Evolutionary conservation across 2,888 invertebrate genomes (phyloP), one percentile per base, ranked within the genome.

Genomic region (Tubulanus polymorphus): DNA sequence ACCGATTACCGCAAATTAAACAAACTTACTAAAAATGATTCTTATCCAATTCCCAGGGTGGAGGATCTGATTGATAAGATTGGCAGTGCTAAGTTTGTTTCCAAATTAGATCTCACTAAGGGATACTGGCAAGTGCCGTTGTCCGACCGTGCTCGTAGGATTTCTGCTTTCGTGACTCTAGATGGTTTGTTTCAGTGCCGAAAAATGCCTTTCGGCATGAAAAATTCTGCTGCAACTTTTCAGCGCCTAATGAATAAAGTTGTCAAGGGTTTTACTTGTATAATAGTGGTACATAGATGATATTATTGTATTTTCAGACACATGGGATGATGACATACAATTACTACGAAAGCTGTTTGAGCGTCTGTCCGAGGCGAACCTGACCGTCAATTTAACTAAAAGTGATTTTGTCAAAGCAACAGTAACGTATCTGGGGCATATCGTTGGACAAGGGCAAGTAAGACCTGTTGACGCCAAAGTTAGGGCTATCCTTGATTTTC

Each of bases 81-180:
- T 1, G 41, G 41, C 23, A 8, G 15, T 41, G 5, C 41, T 27
- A 61, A 55, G 41, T 65, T 56, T 54, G 54, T 66, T 41, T 48
- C 56, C 2, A 62, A 57, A 32, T 25, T 63, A 15, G 61, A 63
- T 53, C 27, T 65, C 3, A 37, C 55, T 1, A 63, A 65, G 41
- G 65, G 63, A 1, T 64, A 64, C 41, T 65, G 62, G 65, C 65
- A 66, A 32, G 37, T 65, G 10, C 51, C 54, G 10, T 23, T 64
- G 49, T 29, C 30, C 1, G 48, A 53, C 10, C 10, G 35, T 12
- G 35, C 35, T 32, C 10, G n/a, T 12, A n/a, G n/a, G 10, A 32
- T 32, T 32, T 12, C 35, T 12, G 35, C 35, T 12, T 32, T 32
- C n/a, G 35, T n/a, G 10, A n/a, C 35, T 10, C 35, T n/a, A 12